Base-by-base conservation (phyloP, 2,888 invertebrate genomes). In the Theretra japonica region DNA sequence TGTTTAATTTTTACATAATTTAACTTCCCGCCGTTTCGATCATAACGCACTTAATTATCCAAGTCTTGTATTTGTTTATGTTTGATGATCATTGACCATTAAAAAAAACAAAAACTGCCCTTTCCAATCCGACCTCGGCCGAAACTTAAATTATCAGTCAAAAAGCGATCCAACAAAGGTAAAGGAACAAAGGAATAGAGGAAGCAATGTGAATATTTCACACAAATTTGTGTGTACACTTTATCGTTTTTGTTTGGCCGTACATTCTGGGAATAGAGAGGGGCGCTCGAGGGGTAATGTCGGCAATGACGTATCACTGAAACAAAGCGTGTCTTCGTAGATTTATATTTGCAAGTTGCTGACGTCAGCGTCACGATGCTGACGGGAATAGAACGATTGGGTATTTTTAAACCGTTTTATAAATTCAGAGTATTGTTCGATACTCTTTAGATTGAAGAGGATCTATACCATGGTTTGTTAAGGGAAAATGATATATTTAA, bases 251-350 rank as follows among this genome's bases (percentile, higher is more conserved):
- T 75, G 74, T 76, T 76, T 71, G 75, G 76, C 58, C 74, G 76
- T 77, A 77, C 80, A 74, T 80, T 76, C 70, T 71, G 75, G 72
- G 75, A 76, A 75, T 72, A 70, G 72, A 73, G 70, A 75, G 59
- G 77, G 71, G 71, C 72, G 74, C 70, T 62, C 57, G 80, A 84
- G 85, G 83, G 84, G 77, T 81, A 74, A 82, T 86, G 83, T 84
- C 82, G 72, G 73, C 73, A 72, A 53, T 75, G 74, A 75, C 74
- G 74, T 75, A 75, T 68, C 75, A 75, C 76, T 75, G 70, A 75
- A 79, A 76, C 77, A 77, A 80, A 77, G 74, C 15, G 17, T 2
- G 58, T 17, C 23, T 25, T 41, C 17, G 23, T 23, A 23, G 41
- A 8, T 65, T 23, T 23, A 33, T 19, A 23, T 48, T 15, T 41